Evolutionary conservation across 2,797 vertebrate species (phyloP).

Genomic region (Oryzias sinensis): DNA sequence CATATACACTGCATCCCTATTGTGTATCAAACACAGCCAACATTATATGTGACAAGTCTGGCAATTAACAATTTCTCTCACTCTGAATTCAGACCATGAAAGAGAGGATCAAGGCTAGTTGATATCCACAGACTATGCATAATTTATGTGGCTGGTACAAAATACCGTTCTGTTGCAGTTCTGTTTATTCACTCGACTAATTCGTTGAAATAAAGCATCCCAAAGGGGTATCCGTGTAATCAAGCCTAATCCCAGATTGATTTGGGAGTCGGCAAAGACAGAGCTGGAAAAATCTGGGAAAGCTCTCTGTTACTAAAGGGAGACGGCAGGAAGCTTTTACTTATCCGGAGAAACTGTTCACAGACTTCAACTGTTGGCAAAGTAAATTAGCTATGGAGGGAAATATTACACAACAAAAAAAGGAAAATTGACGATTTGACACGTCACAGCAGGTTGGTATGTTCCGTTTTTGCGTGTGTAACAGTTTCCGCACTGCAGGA

Average conservation of each 20-base stretch:
- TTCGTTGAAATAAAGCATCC: slow-evolving; percentile 80
- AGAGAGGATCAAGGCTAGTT: slow-evolving; percentile 77
- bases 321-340: slow-evolving; percentile 32
- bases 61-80: slow-evolving; percentile 75
- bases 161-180: slow-evolving; percentile 79
- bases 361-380: slow-evolving; percentile 25
- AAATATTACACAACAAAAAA: slow-evolving; percentile 1
- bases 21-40: slow-evolving; percentile 61
- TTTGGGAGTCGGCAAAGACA: slow-evolving; percentile 55
- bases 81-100: slow-evolving; percentile 69
- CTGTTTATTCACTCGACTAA: slow-evolving; percentile 77
- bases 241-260: slow-evolving; percentile 70
- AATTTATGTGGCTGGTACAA: slow-evolving; percentile 82
- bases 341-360: slow-evolving; percentile 35
- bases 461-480: no score
- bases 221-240: slow-evolving; percentile 67
- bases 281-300: slow-evolving; percentile 54
- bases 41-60: slow-evolving; percentile 68
- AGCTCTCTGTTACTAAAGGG: slow-evolving; percentile 43
- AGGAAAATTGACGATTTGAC: background rate
- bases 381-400: slow-evolving; percentile 16
- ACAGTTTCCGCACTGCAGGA: no score
- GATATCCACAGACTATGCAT: slow-evolving; percentile 77
- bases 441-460: no score
- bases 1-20: slow-evolving; percentile 48